phyloP scores from a whole-genome alignment of 2,888 invertebrate genomes.

The Bedellia somnulentella region DNA sequence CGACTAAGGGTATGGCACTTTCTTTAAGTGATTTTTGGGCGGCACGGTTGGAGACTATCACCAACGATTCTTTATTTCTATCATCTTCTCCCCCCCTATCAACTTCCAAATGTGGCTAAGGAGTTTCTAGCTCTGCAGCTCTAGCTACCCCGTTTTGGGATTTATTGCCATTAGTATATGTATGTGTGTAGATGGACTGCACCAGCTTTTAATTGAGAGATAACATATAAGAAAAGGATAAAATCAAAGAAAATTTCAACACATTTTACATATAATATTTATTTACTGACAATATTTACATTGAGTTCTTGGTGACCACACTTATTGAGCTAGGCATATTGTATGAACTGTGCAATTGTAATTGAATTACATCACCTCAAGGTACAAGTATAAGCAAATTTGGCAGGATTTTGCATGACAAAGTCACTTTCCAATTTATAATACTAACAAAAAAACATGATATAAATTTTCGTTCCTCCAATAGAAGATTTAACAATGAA shows the following conservation, averaged over 20 bases:
- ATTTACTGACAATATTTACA: slow-evolving; percentile 60
- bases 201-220: not conserved
- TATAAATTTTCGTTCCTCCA: too few species aligned
- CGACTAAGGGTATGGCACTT: too few species aligned
- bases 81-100: too few species aligned
- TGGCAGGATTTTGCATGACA: slow-evolving; percentile 57
- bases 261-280: slow-evolving; percentile 48
- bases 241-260: slow-evolving; percentile 19
- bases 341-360: slow-evolving; percentile 58
- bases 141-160: too few species aligned
- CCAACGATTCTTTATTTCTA: too few species aligned
- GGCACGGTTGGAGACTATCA: too few species aligned
- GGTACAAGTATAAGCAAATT: slow-evolving; percentile 23
- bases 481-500: too few species aligned
- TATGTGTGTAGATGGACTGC: not conserved
- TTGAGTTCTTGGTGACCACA: slow-evolving; percentile 53
- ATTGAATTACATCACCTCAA: slow-evolving; percentile 49
- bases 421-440: slow-evolving; percentile 44
- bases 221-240: not conserved
- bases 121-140: too few species aligned
- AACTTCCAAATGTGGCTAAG: too few species aligned
- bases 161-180: too few species aligned
- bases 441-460: too few species aligned
- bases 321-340: slow-evolving; percentile 57
- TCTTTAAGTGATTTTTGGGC: too few species aligned